Conservation (phyloP, 2,797 vertebrate genomes). For the Danio kyathit region DNA sequence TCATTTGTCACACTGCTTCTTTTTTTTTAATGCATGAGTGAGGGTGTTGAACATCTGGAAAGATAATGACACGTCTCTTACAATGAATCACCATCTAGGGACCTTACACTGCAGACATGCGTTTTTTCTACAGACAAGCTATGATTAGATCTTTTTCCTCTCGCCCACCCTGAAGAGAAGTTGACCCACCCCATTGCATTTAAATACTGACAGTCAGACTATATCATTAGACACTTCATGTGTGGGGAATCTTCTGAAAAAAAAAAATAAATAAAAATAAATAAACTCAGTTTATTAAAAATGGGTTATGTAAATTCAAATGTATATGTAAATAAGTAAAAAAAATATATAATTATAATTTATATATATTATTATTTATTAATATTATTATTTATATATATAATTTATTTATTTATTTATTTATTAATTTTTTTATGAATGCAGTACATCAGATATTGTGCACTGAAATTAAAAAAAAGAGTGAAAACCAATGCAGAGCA, state of each 20-base stretch:
- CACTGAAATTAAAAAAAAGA: not conserved
- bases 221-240: not conserved
- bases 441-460: not conserved
- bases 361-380: too few species aligned
- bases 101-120: slow-evolving; percentile 17
- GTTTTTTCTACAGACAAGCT: slow-evolving; percentile 9
- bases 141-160: slow-evolving; percentile 7
- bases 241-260: not conserved
- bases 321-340: too few species aligned
- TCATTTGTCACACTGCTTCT: slow-evolving; percentile 39
- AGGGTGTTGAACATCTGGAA: slow-evolving; percentile 50
- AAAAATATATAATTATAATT: too few species aligned
- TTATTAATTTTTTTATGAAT: too few species aligned
- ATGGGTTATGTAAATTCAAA: too few species aligned
- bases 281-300: too few species aligned
- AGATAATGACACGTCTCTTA: slow-evolving; percentile 53
- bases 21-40: slow-evolving; percentile 47
- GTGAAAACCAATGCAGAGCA: not conserved
- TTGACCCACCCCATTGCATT: slow-evolving; percentile 2
- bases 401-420: too few species aligned
- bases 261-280: too few species aligned
- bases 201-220: not conserved
- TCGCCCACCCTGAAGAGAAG: slow-evolving; percentile 21
- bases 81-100: slow-evolving; percentile 47
- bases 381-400: too few species aligned